phyloP scores from a whole-genome alignment of 2,888 invertebrate species.

The Sacculina carcini region DNA sequence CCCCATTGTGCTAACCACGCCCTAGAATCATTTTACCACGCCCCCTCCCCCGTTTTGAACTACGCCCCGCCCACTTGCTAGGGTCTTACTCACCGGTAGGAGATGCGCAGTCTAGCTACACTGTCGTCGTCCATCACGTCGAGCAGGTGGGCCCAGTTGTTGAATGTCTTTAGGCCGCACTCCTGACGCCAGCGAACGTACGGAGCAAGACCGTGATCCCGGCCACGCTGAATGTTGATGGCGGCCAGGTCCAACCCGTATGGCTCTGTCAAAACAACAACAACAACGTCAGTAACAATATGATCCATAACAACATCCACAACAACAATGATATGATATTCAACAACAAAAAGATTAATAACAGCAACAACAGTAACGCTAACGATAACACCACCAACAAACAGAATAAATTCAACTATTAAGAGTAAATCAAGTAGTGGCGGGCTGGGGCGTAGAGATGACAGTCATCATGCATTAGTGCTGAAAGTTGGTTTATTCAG shows the following conservation, averaged over 20 bases:
- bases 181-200: slow-evolving; percentile 17
- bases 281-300: slow-evolving; percentile 14
- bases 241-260: slow-evolving; percentile 17
- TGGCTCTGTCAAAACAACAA: slow-evolving; percentile 9
- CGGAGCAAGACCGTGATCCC: slow-evolving; percentile 18
- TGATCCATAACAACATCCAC: neutral
- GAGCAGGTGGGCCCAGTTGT: slow-evolving; percentile 14
- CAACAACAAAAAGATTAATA: neutral
- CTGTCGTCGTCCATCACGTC: slow-evolving; percentile 15
- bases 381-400: neutral
- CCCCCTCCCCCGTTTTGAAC: neutral
- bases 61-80: neutral
- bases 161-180: slow-evolving; percentile 16
- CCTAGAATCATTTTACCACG: neutral
- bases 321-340: neutral
- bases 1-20: too few relatives aligned
- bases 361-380: neutral
- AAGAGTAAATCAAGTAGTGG: neutral
- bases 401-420: neutral
- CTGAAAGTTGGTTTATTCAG: too few relatives aligned
- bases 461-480: too few relatives aligned
- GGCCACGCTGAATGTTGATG: slow-evolving; percentile 17
- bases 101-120: slow-evolving; percentile 13
- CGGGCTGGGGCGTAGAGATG: neutral
- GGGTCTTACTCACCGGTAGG: slow-evolving; percentile 13